Base-by-base conservation (phyloP, 2,888 invertebrate species). In the Drosophila birchii region DNA sequence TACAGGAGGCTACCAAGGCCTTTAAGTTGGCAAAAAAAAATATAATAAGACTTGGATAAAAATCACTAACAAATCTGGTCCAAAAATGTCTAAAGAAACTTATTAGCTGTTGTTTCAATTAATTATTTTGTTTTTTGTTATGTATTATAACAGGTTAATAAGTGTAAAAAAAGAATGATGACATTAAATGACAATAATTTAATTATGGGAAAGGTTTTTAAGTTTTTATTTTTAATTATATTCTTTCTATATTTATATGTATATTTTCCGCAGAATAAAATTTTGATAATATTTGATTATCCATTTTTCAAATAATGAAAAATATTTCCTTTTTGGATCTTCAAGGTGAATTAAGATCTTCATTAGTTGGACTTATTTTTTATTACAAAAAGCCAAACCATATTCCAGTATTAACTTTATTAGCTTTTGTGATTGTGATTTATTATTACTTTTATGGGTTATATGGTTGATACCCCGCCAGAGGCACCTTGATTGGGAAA, bases 371-470 rank as follows among this genome's bases (percentile, higher is more conserved):
- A 8, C 18, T 34, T 51, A 18, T 7, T 32, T 34, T 20, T 49
- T 5, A 49, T 49, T 18, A 18, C n/a, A 32, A 20, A 32, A 29
- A 32, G 20, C 1, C 5, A 26, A n/a, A 45, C 5, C 23, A 20
- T 26, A 14, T 29, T 14, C 4, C 9, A 4, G 44, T 43, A 47
- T 4, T 6, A 51, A 23, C 8, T 34, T 3, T 9, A 16, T 51
- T 18, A 20, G 32, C 32, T 51, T 20, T 51, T 34, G 14, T 34
- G 34, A 34, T 34, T 51, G 32, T 34, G 16, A 34, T 20, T 51
- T 34, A 51, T 51, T 51, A 20, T 51, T 20, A 20, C 8, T 18
- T 32, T 32, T 49, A 49, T 32, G 49, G 49, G 32, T 18, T 12
- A 49, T 32, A 32, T 47, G 9, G 20, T 20, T 51, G 51, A 20